Evolutionary conservation across 2,113 vertebrate species (phyloP), one percentile per base, ranked within the genome.

Genomic region (Cairina moschata): DNA sequence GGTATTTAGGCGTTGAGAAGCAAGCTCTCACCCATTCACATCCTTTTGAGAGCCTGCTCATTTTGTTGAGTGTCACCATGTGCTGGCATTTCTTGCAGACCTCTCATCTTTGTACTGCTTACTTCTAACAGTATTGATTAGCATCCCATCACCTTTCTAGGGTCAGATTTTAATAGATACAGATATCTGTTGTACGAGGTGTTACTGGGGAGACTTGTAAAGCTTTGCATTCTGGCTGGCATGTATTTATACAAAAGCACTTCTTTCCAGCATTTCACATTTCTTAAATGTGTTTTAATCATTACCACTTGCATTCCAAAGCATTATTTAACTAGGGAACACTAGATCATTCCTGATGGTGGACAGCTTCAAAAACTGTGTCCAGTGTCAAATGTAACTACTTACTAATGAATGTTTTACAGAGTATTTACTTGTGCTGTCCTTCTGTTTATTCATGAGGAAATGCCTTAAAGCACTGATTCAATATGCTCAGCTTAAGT

Each of bases 21-120:
- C 0, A 8, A 55, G 28, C 67, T 88, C 46, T 80, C 2, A 1
- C 60, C 52, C 0, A 0, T 38, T 81, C 13, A 23, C 4, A 0
- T 58, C 13, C 48, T 75, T 88, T 34, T 60, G 48, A 72, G 58
- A 42, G 31, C 40, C 54, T 71, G 15, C 14, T 63, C 78, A 68
- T 34, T 88, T 79, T 36, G 11, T 25, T 65, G 31, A 18, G 10
- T 84, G 42, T 73, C 36, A 28, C 36, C 8, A 4, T 11, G 2
- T 71, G 13, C 90, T 95, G 34, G 4, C 2, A 2, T 48, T 85
- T 77, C 9, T 32, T 75, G 48, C 63, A 92, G 72, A 31, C 62
- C 69, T 86, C 31, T 63, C 81, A 22, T 32, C 18, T 85, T 79
- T 62, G 5, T 25, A 10, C 9, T 69, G 13, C 73, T 60, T 55